Evolutionary conservation across 2,113 vertebrate species (phyloP), one percentile per base, ranked within the genome.

Genomic region (Neopipo cinnamomea): DNA sequence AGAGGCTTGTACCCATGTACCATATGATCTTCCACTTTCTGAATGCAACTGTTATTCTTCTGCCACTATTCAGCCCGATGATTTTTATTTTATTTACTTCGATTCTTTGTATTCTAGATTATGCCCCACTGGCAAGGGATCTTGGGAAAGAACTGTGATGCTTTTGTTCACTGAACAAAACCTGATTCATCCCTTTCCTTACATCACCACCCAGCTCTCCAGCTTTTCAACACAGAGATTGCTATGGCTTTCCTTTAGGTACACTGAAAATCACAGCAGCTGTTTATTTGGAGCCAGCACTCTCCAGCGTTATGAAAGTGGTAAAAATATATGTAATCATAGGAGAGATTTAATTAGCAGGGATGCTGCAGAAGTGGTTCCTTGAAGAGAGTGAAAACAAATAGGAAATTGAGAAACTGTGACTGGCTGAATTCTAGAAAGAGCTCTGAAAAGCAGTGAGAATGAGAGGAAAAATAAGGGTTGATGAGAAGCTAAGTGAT

Each of bases 21-120:
- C 79, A 6, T 92, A 91, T 90, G 72, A 94, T 95, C 83, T 91
- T 73, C 42, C 42, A 55, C 50, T 89, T 91, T 59, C 93, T 97
- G 93, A 96, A 96, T 95, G 81, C 56, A 62, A 44, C 82, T 83
- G 78, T 96, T 97, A 93, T 93, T 90, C 85, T 94, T 92, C 93
- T 93, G 78, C 50, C 78, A 63, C 82, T 93, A 68, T 85, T 90
- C 81, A 94, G 81, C 85, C 93, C 88, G 91, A 91, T 97, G 86
- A 96, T 95, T 97, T 96, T 96, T 94, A 93, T 85, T 96, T 96
- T 90, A 96, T 96, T 97, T 97, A 97, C 94, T 95, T 96, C 50
- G 1, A 77, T 88, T 94, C 95, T 93, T 96, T 96, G 90, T 96
- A 67, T 96, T 96, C 88, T 84, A 95, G 72, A 93, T 96, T 77